A percentile compares a stretch with the other conserved stretches of the same genome.
Evolutionary conservation across 2,113 vertebrate genomes (phyloP).

Genomic region (Pelusios castaneus): DNA sequence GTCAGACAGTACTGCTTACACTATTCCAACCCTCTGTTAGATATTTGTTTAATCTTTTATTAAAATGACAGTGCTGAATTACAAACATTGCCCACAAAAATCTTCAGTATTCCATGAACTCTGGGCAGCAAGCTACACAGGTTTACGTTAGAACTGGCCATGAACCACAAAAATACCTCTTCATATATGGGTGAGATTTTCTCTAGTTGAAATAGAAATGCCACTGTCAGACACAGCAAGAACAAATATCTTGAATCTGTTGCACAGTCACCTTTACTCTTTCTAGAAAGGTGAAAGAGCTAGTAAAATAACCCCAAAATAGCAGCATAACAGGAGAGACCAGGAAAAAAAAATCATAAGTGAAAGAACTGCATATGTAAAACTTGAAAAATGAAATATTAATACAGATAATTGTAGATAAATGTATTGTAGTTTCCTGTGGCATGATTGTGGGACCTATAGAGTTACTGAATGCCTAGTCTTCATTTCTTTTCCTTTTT

Average conservation of each 20-base stretch:
- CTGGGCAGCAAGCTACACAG: neutral
- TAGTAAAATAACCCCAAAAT: neutral
- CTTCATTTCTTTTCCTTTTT: constrained; percentile 52
- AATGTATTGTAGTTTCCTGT: neutral
- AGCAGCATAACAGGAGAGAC: neutral
- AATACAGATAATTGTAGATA: neutral
- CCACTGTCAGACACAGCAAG: neutral
- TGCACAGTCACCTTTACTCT: neutral
- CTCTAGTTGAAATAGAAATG: neutral
- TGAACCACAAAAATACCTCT: neutral
- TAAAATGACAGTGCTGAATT: neutral
- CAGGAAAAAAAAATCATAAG: neutral
- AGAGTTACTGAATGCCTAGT: neutral
- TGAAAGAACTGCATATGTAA: neutral
- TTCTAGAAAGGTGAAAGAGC: neutral
- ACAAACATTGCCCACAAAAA: neutral
- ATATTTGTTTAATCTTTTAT: neutral
- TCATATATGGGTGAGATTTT: neutral
- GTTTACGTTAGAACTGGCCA: neutral
- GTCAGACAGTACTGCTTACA: neutral
- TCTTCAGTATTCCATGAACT: neutral
- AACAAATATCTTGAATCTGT: neutral
- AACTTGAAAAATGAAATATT: neutral
- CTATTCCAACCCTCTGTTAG: neutral
- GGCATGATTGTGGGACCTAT: neutral